Evolutionary conservation across 2,888 invertebrate genomes (phyloP).

Genomic region (Serrognathus titanus): DNA sequence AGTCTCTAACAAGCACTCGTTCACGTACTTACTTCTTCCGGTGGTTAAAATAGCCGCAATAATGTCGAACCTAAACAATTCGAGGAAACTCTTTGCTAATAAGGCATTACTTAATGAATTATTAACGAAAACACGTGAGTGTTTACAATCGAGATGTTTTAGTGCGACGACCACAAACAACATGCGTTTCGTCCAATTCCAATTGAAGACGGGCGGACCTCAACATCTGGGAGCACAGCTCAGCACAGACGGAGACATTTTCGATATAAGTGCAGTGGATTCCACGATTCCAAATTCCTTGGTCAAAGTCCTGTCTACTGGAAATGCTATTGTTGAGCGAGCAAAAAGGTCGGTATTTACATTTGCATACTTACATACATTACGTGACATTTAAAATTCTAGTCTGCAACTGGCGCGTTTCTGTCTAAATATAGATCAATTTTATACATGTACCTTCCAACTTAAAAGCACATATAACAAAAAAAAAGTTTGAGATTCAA

Average conservation of each 20-base stretch:
- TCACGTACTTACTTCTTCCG: neutral
- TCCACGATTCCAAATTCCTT: constrained; percentile 55
- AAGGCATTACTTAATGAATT: constrained; percentile 11
- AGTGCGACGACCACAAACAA: constrained; percentile 38
- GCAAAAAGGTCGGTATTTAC: constrained; percentile 52
- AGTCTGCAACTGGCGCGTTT: too few species aligned
- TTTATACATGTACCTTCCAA: too few species aligned
- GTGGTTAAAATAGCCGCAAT: neutral
- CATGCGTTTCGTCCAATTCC: constrained; percentile 73
- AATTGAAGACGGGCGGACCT: constrained; percentile 55
- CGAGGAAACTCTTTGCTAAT: constrained; percentile 5
- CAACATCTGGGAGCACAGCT: constrained; percentile 62
- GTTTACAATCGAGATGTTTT: constrained; percentile 31
- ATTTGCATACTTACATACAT: too few species aligned
- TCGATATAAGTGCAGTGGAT: constrained; percentile 59
- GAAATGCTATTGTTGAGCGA: constrained; percentile 50
- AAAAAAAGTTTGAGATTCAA: too few species aligned
- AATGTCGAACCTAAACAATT: constrained; percentile 1
- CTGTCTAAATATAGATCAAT: too few species aligned
- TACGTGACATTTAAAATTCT: too few species aligned
- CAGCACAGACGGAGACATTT: constrained; percentile 61
- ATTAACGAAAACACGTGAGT: constrained; percentile 1
- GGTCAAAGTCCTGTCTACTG: constrained; percentile 54
- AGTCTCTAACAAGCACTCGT: neutral
- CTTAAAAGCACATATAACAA: too few species aligned